Evolutionary conservation across 2,888 invertebrate species (phyloP), one percentile per base, ranked within the genome.

Genomic region (Tanytarsus gracilentus): DNA sequence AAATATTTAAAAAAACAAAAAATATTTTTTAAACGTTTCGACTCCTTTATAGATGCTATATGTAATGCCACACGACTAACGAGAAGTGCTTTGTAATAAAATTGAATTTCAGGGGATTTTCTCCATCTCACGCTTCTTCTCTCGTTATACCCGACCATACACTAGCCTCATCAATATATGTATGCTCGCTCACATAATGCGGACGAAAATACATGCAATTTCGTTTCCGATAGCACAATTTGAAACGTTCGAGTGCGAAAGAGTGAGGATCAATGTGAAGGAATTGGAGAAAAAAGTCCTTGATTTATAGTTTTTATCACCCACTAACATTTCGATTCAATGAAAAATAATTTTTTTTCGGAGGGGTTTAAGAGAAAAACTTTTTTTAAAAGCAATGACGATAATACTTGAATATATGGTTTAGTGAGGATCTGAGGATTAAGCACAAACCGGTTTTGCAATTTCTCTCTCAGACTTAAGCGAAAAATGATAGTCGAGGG

Each of bases 221-320:
- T 40, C 21, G 8, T 23, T 23, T 44, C n/a, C 18, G 44, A 44
- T 40, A 40, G 36, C 21, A n/a, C n/a, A 36, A 23, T 53, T 25
- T 52, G 9, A 26, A 30, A 52, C n/a, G 33, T 25, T 39, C n/a
- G 55, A 7, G 39, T 36, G 53, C 40, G 40, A 25, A 23, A 25
- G 33, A 36, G 27, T 26, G 44, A 18, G n/a, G n/a, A n/a, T n/a
- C n/a, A 44, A 44, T 18, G 18, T 16, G 16, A 44, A 18, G 23
- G 21, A 40, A 36, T 36, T 36, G 36, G 16, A 36, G 40, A 25
- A 53, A 53, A 55, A 55, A 55, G 40, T 33, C 40, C 40, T 40
- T 55, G 55, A 55, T 55, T 55, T 55, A 55, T 55, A 55, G 55
- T 55, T 55, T 55, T 55, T 55, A 55, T 55, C 55, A 55, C 26